Percentiles rank a stretch among this genome's conserved stretches.
phyloP scores from a whole-genome alignment of 2,113 vertebrate genomes.

The Marmota flaviventris region DNA sequence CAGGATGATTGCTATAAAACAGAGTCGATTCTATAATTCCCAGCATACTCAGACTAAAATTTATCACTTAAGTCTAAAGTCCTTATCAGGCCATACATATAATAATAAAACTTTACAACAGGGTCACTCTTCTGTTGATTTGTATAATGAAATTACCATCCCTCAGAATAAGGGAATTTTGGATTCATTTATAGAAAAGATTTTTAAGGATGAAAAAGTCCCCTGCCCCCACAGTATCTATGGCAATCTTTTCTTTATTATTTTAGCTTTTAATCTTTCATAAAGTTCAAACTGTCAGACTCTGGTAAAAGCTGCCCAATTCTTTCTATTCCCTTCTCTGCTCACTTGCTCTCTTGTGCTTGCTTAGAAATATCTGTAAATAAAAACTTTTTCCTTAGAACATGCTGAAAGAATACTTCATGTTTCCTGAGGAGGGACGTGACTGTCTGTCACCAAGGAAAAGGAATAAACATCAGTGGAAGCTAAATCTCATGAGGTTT shows the following conservation, averaged over 20 bases:
- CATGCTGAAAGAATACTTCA: slow-evolving; percentile 40
- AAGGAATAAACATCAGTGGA: slow-evolving; percentile 66
- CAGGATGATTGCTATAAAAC: slow-evolving; percentile 57
- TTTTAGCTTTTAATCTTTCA: slow-evolving; percentile 44
- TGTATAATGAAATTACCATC: slow-evolving; percentile 83
- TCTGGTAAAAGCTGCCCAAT: background rate
- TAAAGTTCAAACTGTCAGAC: slow-evolving; percentile 56
- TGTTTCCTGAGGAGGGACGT: slow-evolving; percentile 13
- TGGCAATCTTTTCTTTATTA: background rate
- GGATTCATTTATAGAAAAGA: slow-evolving; percentile 63
- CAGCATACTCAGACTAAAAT: slow-evolving; percentile 79
- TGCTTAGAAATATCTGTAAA: slow-evolving; percentile 39
- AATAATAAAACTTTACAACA: slow-evolving; percentile 85
- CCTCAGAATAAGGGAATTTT: slow-evolving; percentile 69
- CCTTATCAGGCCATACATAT: slow-evolving; percentile 84
- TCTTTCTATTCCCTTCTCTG: slow-evolving; percentile 16
- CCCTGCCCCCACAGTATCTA: slow-evolving; percentile 5
- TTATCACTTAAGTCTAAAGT: slow-evolving; percentile 81
- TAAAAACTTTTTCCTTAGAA: slow-evolving; percentile 65
- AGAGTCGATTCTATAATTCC: slow-evolving; percentile 75
- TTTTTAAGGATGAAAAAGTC: slow-evolving; percentile 40
- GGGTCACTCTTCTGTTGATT: slow-evolving; percentile 84
- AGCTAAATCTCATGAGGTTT: slow-evolving; percentile 49
- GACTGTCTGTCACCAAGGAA: slow-evolving; percentile 3
- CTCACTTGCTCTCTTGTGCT: background rate